These are phyloP conservation scores for Synergus laeviventris DNA, from an alignment of 2,888 invertebrate genomes.

Conservation along the genomic window DNA sequence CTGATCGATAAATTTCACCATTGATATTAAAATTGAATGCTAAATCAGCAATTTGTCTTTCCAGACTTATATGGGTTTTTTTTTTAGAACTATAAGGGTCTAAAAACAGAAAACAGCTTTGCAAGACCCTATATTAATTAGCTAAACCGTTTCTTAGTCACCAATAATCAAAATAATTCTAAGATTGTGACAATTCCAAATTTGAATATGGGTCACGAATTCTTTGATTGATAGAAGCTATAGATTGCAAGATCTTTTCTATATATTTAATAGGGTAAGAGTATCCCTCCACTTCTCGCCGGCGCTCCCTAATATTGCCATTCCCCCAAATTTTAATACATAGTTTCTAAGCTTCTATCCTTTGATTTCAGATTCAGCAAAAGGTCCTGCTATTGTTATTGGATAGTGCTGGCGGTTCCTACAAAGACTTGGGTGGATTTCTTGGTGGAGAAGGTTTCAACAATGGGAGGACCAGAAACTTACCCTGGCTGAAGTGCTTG, in stretches of 20 bases:
- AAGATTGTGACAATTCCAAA: not conserved
- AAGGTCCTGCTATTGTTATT: not conserved
- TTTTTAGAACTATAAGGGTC: not conserved
- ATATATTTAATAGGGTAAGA: slow-evolving; percentile 30
- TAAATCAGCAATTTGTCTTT: not conserved
- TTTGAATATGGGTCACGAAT: not conserved
- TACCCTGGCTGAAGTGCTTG: slow-evolving; percentile 74
- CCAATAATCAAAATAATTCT: not conserved
- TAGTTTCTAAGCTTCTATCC: not conserved
- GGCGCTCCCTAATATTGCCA: slow-evolving; percentile 26
- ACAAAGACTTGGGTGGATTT: not conserved
- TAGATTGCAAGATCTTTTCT: not conserved
- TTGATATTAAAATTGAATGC: not conserved
- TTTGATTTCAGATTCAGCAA: not conserved
- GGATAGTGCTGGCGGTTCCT: not conserved
- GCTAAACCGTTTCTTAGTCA: not conserved
- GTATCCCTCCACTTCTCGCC: slow-evolving; percentile 26
- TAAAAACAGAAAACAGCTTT: not conserved
- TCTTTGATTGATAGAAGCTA: not conserved
- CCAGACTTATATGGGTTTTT: not conserved
- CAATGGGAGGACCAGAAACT: slow-evolving; percentile 60
- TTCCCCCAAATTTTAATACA: not conserved
- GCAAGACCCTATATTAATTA: not conserved
- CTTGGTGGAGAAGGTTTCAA: not conserved
- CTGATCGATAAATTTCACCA: not conserved